Evolutionary conservation across 2,113 vertebrate species (phyloP).

Genomic region (Eidolon helvum): DNA sequence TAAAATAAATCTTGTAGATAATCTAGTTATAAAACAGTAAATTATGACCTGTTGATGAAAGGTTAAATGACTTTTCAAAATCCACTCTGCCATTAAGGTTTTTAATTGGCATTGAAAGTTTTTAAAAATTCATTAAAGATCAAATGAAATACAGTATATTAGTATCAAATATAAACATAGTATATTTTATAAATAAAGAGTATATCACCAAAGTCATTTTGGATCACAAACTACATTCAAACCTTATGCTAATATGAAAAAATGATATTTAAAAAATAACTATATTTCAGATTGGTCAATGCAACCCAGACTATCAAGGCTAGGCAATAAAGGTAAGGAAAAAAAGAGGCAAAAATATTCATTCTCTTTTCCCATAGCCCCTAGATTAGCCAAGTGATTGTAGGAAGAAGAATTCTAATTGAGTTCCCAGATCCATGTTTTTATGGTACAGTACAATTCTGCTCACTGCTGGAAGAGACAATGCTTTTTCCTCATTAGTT

Average conservation of each 20-base stretch:
- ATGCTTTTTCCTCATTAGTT: conserved; percentile 17
- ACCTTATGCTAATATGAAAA: conserved; percentile 39
- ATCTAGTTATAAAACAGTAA: not conserved
- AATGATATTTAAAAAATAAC: not conserved
- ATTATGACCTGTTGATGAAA: conserved; percentile 38
- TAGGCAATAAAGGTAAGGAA: not conserved
- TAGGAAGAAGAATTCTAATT: not conserved
- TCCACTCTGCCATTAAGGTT: not conserved
- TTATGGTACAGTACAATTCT: not conserved
- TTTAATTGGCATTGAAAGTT: conserved; percentile 40
- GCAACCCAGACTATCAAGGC: not conserved
- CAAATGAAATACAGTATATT: not conserved
- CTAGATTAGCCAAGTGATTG: not conserved
- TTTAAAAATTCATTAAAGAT: conserved; percentile 8
- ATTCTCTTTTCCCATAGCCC: not conserved
- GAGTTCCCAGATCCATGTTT: not conserved
- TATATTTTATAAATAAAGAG: not conserved
- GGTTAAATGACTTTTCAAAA: conserved; percentile 8
- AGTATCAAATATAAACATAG: not conserved
- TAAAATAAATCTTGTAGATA: conserved; percentile 19
- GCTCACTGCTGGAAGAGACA: not conserved
- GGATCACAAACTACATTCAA: conserved; percentile 4
- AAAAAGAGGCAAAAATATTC: not conserved
- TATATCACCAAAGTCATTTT: not conserved
- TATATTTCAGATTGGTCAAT: conserved; percentile 29